A percentile compares a stretch with the other conserved stretches of the same genome.
Evolutionary conservation across 2,797 vertebrate genomes (phyloP).

Genomic region (Buceros bicornis): DNA sequence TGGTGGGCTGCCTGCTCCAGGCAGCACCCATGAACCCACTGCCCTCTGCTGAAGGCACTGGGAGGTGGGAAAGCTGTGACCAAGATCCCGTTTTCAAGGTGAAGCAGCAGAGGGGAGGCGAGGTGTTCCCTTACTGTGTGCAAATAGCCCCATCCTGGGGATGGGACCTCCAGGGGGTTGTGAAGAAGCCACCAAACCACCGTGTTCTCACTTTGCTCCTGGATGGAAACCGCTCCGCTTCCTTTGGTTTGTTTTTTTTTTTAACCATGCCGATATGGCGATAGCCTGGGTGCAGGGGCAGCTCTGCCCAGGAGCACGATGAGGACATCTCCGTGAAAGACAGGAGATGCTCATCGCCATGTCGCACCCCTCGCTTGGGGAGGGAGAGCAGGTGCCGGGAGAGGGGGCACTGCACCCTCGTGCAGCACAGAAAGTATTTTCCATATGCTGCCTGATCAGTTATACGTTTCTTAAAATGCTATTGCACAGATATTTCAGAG

Average conservation of each 20-base stretch:
- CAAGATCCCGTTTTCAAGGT: not conserved
- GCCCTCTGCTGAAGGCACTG: not conserved
- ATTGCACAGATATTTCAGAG: conserved; percentile 75
- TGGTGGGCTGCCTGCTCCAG: not conserved
- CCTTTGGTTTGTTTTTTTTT: no score
- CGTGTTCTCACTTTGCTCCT: not conserved
- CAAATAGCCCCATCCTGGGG: not conserved
- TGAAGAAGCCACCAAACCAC: not conserved
- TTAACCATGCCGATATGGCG: fast-evolving
- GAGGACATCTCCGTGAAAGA: not conserved
- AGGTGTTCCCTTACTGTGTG: not conserved
- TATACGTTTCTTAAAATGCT: conserved; percentile 70
- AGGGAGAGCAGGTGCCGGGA: conserved; percentile 50
- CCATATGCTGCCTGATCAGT: conserved; percentile 74
- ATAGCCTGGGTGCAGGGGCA: not conserved
- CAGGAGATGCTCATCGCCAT: not conserved
- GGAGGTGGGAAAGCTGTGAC: not conserved
- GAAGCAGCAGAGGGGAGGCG: not conserved
- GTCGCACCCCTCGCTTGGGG: not conserved
- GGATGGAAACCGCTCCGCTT: not conserved
- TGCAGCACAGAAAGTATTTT: conserved; percentile 57
- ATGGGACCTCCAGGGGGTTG: not conserved
- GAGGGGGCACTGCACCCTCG: conserved; percentile 40
- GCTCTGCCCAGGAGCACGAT: not conserved
- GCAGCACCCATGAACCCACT: not conserved